Conservation (phyloP, 1,140 invertebrate genomes). For the Zaprionus vittiger region DNA sequence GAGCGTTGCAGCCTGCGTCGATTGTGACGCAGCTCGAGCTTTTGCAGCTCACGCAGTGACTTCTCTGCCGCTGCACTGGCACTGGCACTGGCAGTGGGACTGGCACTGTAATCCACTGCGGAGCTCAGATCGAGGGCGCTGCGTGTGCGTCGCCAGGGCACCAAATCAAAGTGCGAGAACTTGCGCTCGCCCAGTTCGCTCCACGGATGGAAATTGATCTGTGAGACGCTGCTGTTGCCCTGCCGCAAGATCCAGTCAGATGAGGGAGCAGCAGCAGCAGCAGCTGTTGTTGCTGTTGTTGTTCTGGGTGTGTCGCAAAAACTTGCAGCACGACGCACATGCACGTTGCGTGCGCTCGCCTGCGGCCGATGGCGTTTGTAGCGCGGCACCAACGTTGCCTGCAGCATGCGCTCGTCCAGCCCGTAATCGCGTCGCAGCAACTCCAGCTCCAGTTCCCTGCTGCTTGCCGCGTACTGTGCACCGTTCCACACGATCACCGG, state of each 20-base stretch:
- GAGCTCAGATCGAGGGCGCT: conserved; percentile 64
- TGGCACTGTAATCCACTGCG: conserved; percentile 56
- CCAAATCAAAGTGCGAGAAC: conserved; percentile 74
- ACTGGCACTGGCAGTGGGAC: background rate
- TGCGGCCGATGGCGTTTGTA: conserved; percentile 72
- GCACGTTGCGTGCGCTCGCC: conserved; percentile 67
- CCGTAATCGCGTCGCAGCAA: conserved; percentile 73
- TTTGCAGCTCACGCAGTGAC: conserved; percentile 60
- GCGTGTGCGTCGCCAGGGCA: conserved; percentile 77
- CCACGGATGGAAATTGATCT: conserved; percentile 80
- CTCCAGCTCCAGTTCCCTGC: conserved; percentile 73
- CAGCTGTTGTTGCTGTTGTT: background rate
- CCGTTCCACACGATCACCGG: conserved; percentile 81
- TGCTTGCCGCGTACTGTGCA: conserved; percentile 73
- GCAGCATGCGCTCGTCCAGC: conserved; percentile 73
- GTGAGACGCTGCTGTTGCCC: conserved; percentile 58
- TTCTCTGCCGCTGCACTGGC: conserved; percentile 43
- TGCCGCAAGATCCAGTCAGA: conserved; percentile 76
- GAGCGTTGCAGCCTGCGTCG: conserved; percentile 57
- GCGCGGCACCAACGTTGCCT: conserved; percentile 71
- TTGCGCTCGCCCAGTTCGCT: conserved; percentile 47
- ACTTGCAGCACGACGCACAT: conserved; percentile 29
- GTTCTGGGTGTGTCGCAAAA: background rate
- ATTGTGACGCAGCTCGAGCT: conserved; percentile 75
- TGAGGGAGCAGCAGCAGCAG: conserved; percentile 2